Conservation (phyloP, 2,113 vertebrate genomes). For the Alectura lathami region DNA sequence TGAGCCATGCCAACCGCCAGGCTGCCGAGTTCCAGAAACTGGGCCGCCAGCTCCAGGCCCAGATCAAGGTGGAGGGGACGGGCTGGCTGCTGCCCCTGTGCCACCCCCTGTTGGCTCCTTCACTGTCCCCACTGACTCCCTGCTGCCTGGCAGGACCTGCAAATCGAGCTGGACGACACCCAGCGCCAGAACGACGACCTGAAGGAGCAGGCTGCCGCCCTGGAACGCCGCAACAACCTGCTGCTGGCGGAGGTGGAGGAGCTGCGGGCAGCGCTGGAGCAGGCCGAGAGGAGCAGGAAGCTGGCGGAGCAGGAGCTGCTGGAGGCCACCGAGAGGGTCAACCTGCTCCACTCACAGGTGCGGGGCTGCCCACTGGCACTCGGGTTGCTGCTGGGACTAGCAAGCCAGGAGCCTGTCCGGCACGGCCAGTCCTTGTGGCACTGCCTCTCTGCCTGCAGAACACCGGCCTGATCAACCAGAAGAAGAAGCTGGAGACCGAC, state of each 20-base stretch:
- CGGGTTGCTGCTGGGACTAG: fast-evolving
- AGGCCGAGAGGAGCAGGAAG: slow-evolving; percentile 86
- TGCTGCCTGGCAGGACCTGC: slow-evolving; percentile 77
- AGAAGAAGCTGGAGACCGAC: slow-evolving; percentile 92
- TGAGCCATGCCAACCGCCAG: slow-evolving; percentile 88
- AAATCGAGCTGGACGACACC: slow-evolving; percentile 88
- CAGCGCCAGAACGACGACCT: slow-evolving; percentile 83
- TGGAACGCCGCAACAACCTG: slow-evolving; percentile 86
- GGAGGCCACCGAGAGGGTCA: slow-evolving; percentile 87
- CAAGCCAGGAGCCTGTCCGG: neutral
- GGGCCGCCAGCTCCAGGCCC: slow-evolving; percentile 84
- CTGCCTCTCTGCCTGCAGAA: slow-evolving; percentile 77
- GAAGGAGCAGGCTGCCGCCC: slow-evolving; percentile 86
- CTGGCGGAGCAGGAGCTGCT: slow-evolving; percentile 91
- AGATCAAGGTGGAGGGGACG: slow-evolving; percentile 83
- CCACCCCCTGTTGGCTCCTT: fast-evolving
- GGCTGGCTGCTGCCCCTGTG: neutral
- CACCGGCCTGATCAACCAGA: slow-evolving; percentile 88
- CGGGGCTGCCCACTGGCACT: fast-evolving
- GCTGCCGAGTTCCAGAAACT: slow-evolving; percentile 87
- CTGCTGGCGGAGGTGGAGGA: slow-evolving; percentile 87
- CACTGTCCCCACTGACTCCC: neutral
- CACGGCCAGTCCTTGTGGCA: neutral
- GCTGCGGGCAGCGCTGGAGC: slow-evolving; percentile 84
- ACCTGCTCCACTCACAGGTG: slow-evolving; percentile 91